Conservation (phyloP, 2,888 invertebrate species). For the Cataglyphis rosenhaueri region DNA sequence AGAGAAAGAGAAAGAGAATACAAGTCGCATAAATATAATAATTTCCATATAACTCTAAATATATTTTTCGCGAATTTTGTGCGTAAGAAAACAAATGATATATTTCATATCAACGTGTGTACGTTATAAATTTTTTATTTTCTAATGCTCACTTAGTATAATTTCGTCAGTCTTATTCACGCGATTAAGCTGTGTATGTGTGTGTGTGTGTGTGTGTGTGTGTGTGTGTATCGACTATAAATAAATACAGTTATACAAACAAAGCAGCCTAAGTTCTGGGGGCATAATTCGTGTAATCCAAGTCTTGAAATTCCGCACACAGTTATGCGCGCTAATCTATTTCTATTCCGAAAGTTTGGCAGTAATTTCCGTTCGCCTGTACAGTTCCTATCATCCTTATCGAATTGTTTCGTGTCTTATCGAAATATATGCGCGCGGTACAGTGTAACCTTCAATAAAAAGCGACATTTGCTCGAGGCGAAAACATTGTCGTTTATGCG, state of each 20-base stretch:
- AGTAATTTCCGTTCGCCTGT: constrained; percentile 9
- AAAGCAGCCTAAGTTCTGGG: constrained; percentile 60
- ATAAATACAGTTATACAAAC: constrained; percentile 61
- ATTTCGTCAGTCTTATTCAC: constrained; percentile 3
- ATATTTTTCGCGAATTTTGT: background rate
- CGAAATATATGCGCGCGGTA: constrained; percentile 1
- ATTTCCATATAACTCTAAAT: background rate
- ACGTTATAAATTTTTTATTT: background rate
- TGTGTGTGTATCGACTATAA: constrained; percentile 49
- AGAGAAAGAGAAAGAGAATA: background rate
- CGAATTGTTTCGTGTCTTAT: constrained; percentile 30
- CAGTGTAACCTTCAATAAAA: background rate
- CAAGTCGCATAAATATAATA: background rate
- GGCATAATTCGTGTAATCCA: constrained; percentile 70
- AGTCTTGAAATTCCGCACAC: constrained; percentile 61
- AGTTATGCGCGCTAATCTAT: constrained; percentile 40
- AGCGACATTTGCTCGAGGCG: background rate
- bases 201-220: too few species aligned
- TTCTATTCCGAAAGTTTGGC: constrained; percentile 56
- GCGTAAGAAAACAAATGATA: background rate
- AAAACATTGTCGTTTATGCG: background rate
- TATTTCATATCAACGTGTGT: background rate
- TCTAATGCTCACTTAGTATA: background rate
- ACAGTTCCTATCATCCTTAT: constrained; percentile 27
- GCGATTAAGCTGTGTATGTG: background rate